These are phyloP conservation scores for Ceyx erithaca DNA, from an alignment of 2,797 vertebrate species.

Conservation along the genomic window DNA sequence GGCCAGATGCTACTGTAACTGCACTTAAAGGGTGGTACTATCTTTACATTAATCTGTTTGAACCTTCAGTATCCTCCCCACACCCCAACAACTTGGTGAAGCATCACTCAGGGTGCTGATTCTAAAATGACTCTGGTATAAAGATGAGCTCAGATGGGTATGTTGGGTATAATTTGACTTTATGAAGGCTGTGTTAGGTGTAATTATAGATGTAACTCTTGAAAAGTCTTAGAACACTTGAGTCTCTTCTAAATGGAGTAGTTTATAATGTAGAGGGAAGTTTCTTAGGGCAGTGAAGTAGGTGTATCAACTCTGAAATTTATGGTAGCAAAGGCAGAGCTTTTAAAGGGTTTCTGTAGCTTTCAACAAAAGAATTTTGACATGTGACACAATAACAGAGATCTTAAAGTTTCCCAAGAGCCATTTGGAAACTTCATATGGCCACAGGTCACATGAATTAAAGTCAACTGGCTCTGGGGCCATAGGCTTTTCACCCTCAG, in stretches of 20 bases:
- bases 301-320: neutral
- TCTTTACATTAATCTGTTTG: neutral
- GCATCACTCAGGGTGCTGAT: neutral
- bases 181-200: neutral
- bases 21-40: neutral
- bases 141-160: neutral
- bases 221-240: neutral
- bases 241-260: neutral
- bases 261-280: neutral
- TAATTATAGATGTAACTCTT: neutral
- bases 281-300: neutral
- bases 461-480: neutral
- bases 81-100: neutral
- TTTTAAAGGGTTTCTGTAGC: too few species aligned
- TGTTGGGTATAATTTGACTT: neutral
- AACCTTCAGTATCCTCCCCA: neutral
- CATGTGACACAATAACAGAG: neutral
- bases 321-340: neutral
- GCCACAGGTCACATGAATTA: neutral
- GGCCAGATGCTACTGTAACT: neutral
- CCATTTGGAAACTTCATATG: neutral
- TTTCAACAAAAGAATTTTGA: too few species aligned
- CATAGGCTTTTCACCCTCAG: neutral
- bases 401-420: neutral
- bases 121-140: neutral